phyloP scores from a whole-genome alignment of 1,140 invertebrate species.

The Yoshiicerus persimilis region DNA sequence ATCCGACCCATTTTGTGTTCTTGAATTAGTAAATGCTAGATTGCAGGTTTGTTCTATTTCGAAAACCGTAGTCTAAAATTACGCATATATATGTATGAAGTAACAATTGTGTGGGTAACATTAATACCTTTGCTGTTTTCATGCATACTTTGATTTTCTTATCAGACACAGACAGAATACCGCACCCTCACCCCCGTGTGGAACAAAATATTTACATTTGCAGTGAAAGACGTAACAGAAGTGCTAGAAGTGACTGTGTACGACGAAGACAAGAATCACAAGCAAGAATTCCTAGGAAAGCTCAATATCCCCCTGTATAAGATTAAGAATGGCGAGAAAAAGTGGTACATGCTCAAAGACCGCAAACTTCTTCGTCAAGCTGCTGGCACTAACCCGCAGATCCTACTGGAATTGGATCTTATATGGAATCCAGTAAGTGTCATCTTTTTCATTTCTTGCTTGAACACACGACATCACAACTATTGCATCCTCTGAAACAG shows the following conservation, averaged over 20 bases:
- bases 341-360: constrained; percentile 96
- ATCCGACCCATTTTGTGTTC: constrained; percentile 95
- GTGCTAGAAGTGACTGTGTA: constrained; percentile 95
- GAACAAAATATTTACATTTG: constrained; percentile 98
- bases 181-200: constrained; percentile 94
- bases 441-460: neutral
- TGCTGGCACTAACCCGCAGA: constrained; percentile 87
- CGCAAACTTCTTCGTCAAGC: constrained; percentile 84
- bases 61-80: neutral
- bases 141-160: neutral
- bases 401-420: constrained; percentile 87
- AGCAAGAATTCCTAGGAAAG: constrained; percentile 96
- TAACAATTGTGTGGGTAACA: no score
- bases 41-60: constrained; percentile 58
- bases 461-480: neutral
- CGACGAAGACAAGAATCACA: constrained; percentile 97
- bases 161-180: constrained; percentile 96
- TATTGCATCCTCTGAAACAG: neutral
- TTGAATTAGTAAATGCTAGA: constrained; percentile 91
- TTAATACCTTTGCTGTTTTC: neutral
- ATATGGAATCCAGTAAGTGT: constrained; percentile 84
- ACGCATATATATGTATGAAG: no score
- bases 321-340: constrained; percentile 87
- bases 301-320: constrained; percentile 83
- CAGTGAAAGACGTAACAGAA: constrained; percentile 96